Evolutionary conservation across 2,113 vertebrate genomes (phyloP).

Genomic region (Cephalophus harveyi): DNA sequence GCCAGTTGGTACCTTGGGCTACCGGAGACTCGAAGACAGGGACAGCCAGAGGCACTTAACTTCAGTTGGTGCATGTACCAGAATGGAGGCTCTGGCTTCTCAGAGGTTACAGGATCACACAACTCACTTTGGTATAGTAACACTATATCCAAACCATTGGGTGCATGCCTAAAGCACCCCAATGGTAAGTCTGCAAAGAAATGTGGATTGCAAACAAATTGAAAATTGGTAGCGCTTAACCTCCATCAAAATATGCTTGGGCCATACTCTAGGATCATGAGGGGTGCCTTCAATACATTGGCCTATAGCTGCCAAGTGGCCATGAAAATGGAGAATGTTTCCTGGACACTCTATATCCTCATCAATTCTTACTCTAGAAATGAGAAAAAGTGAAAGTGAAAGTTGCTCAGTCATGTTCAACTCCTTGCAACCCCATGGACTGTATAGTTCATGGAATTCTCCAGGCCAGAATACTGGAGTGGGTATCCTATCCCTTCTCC

Average conservation of each 20-base stretch:
- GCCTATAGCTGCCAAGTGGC: neutral
- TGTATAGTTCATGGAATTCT: neutral
- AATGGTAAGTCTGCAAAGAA: neutral
- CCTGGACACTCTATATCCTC: neutral
- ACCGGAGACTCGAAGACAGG: fast-evolving
- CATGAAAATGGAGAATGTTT: neutral
- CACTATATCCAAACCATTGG: neutral
- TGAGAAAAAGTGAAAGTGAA: neutral
- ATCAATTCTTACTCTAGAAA: neutral
- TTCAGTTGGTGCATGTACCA: too few species aligned
- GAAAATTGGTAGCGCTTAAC: neutral
- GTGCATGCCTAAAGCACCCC: neutral
- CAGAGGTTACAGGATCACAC: neutral
- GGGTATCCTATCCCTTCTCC: neutral
- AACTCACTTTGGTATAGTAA: fast-evolving
- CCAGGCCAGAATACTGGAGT: neutral
- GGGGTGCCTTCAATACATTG: too few species aligned
- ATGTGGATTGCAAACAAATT: neutral
- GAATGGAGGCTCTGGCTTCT: too few species aligned
- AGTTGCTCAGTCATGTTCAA: neutral
- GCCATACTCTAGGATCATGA: neutral
- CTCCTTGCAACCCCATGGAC: neutral
- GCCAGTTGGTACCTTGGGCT: neutral
- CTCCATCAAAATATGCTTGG: too few species aligned
- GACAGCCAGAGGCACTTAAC: neutral